Percentiles rank a stretch among this genome's conserved stretches.
phyloP scores from a whole-genome alignment of 2,797 vertebrate genomes.

The Saxicola maurus region DNA sequence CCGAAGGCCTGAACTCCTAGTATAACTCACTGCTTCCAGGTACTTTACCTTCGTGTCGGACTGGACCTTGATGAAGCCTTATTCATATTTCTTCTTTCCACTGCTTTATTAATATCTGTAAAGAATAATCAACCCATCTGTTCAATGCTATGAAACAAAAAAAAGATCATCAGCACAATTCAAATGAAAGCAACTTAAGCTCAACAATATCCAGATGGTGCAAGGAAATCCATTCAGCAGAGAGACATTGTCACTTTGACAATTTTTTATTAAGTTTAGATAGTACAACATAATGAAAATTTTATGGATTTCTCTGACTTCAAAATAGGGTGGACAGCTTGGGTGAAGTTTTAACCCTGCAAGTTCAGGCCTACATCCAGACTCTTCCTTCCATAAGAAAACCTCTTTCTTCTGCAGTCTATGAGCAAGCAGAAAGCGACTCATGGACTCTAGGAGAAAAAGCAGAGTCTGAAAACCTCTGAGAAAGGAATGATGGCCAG shows the following conservation, averaged over 20 bases:
- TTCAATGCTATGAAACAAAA: slow-evolving; percentile 88
- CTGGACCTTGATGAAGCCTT: slow-evolving; percentile 96
- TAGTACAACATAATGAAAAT: slow-evolving; percentile 29
- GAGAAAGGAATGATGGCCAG: not conserved
- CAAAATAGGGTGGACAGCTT: not conserved
- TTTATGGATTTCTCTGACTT: slow-evolving; percentile 45
- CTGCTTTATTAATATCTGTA: slow-evolving; percentile 99
- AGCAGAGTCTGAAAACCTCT: slow-evolving; percentile 29
- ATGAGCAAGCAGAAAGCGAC: slow-evolving; percentile 17
- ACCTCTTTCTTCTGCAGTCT: slow-evolving; percentile 59
- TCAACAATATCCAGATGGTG: slow-evolving; percentile 68
- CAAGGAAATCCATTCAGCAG: slow-evolving; percentile 72
- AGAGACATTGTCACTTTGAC: slow-evolving; percentile 62
- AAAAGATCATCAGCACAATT: slow-evolving; percentile 76
- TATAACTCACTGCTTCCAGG: slow-evolving; percentile 72
- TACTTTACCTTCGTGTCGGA: slow-evolving; percentile 99
- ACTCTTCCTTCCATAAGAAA: slow-evolving; percentile 38
- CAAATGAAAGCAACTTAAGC: slow-evolving; percentile 74
- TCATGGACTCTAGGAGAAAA: slow-evolving; percentile 65
- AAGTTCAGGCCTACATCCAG: slow-evolving; percentile 21
- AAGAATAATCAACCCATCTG: slow-evolving; percentile 99
- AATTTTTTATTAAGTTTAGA: slow-evolving; percentile 69
- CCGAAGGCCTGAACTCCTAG: slow-evolving; percentile 69
- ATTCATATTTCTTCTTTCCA: slow-evolving; percentile 94
- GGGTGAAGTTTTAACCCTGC: slow-evolving; percentile 24